Conservation (phyloP, 2,888 invertebrate genomes). For the Aspidapion aeneum region DNA sequence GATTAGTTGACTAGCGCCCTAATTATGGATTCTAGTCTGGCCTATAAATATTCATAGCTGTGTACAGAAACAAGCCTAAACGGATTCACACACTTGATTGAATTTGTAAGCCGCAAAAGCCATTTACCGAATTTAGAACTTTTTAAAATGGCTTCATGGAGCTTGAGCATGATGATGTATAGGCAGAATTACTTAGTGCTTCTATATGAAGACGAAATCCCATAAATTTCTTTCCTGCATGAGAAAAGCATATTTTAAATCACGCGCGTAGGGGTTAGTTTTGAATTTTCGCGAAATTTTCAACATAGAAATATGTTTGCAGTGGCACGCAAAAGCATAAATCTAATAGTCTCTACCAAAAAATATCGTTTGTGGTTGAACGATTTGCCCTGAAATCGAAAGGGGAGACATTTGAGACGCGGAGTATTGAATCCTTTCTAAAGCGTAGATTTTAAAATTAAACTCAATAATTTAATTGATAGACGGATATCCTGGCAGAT, state of each 20-base stretch:
- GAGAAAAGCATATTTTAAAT: neutral
- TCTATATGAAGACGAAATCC: neutral
- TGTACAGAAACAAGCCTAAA: neutral
- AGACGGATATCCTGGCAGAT: conserved; percentile 49
- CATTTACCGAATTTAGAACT: neutral
- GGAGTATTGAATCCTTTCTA: conserved; percentile 18
- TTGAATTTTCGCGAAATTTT: neutral
- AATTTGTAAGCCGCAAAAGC: neutral
- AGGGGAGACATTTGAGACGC: neutral
- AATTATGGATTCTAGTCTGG: neutral
- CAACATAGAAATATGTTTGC: conserved; percentile 17
- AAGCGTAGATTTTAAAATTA: conserved; percentile 23
- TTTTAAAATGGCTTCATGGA: neutral
- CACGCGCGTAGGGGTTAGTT: neutral
- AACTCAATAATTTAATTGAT: conserved; percentile 42
- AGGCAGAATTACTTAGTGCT: neutral
- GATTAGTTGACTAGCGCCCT: neutral
- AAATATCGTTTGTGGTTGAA: conserved; percentile 21
- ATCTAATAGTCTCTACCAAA: conserved; percentile 17
- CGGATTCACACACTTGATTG: neutral
- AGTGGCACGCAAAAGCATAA: conserved; percentile 20
- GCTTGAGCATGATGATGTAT: neutral
- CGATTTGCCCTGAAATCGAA: conserved; percentile 10
- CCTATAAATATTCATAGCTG: neutral
- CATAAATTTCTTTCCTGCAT: neutral